Evolutionary conservation across 2,797 vertebrate genomes (phyloP).

Genomic region (Acridotheres tristis): DNA sequence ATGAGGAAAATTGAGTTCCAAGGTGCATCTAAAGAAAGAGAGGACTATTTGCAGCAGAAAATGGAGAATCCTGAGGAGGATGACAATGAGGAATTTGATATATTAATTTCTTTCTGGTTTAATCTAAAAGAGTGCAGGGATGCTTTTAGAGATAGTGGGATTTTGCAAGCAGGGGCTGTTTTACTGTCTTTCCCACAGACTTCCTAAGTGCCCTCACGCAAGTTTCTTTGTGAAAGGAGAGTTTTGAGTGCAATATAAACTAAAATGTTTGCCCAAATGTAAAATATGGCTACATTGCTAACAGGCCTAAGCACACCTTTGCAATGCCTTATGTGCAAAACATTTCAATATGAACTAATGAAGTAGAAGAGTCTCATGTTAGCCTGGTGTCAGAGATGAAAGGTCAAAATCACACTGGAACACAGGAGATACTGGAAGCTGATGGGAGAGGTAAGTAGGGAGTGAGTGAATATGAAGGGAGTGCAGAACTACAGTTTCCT

Average conservation of each 20-base stretch:
- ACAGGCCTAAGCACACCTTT: not conserved
- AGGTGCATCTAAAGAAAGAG: not conserved
- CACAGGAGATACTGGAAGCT: not conserved
- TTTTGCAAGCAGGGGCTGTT: not conserved
- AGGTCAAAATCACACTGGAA: not conserved
- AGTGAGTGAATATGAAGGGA: not conserved
- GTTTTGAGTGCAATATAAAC: constrained; percentile 45
- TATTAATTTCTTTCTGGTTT: constrained; percentile 1
- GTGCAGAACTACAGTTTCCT: not conserved
- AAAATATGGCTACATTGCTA: not conserved
- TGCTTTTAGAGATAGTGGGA: not conserved
- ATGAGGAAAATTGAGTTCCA: not conserved
- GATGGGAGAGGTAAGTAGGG: not conserved
- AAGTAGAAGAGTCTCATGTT: not conserved
- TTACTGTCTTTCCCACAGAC: not conserved
- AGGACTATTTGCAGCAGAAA: constrained; percentile 10
- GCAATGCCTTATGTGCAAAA: not conserved
- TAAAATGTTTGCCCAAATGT: not conserved
- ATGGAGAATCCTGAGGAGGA: not conserved
- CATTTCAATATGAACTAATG: not conserved
- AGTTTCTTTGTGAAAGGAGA: not conserved
- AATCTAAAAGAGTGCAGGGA: not conserved
- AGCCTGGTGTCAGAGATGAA: not conserved
- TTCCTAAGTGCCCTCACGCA: constrained; percentile 7
- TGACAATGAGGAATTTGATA: not conserved